Base-by-base conservation (phyloP, 2,888 invertebrate genomes). In the Micropterix aruncella region DNA sequence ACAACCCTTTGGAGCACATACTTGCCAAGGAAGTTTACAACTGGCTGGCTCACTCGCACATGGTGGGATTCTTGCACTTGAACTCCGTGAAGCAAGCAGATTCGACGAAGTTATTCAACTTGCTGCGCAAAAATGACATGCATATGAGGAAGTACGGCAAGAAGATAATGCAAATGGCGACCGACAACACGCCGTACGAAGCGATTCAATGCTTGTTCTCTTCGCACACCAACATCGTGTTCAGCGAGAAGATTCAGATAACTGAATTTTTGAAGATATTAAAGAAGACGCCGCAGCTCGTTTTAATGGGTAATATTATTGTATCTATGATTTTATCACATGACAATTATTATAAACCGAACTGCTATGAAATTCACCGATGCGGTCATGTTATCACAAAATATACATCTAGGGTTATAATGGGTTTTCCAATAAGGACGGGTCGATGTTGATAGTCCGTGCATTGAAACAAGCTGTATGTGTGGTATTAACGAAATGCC, bases 1-100 rank as follows among this genome's bases (percentile, higher is more conserved):
- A 79, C 16, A 83, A 84, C 60, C 83, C 83, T 0, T 85, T 83
- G 56, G 79, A 83, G 59, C 63, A 66, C 46, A 80, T 89, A 41
- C 65, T 88, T 46, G 84, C 85, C 1, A 74, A 73, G 41, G 86
- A 89, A 61, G 73, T 81, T 46, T 64, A 74, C 2, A 70, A 82
- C 53, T 79, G 80, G 77, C 77, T 88, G 52, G 71, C 79, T 42
- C 74, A 74, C 42, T 84, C 88, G 0, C 76, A 76, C 54, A 75
- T 88, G 71, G 65, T 87, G 47, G 79, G 74, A 15, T 74, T 88
- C 55, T 72, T 80, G 47, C 89, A 90, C 57, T 54, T 73, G 42
- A 89, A 87, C 63, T 75, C 85, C 0, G 80, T 85, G 37, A 66
- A 60, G n/a, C 65, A 70, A 52, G 78, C 80, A 46, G 77, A 82